Base-by-base conservation (phyloP, 2,797 vertebrate genomes). In the Podargus strigoides region DNA sequence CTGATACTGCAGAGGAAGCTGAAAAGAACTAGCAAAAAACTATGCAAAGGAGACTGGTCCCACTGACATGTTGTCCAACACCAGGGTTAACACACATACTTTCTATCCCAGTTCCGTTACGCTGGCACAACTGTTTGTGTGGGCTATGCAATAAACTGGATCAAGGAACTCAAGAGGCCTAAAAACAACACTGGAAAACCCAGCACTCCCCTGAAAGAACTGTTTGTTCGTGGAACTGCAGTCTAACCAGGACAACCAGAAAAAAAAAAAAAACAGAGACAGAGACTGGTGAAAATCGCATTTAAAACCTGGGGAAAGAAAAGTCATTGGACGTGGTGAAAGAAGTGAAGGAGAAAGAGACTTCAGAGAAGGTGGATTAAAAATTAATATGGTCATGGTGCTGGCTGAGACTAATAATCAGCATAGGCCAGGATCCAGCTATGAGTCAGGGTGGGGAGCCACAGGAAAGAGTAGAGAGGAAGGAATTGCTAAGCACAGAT, bases 241-340 rank as follows among this genome's bases (percentile, higher is more conserved):
- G 63, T n/a, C 72, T 63, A 58, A 87, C 39, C 26, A 67, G 39
- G 47, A 47, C 32, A 77, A 47, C 5, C 52, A 87, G 52, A 80
- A 89, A 64, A 11, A 39, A 85, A 80, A 89, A 64, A 11, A 39
- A 85, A 82, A 49, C 0, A 77, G 26, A 75, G 58, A 52, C 4
- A 55, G 32, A 55, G 58, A 42, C 12, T 28, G 14, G 59, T 56
- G 52, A 50, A 91, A 85, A 64, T 1, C 16, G 5, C 64, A 74
- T 67, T 89, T 83, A 87, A 68, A 91, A 36, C 47, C 42, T 15
- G 15, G 34, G 67, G 78, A 92, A 79, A 49, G 39, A 76, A n/a
- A 55, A 82, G 63, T 66, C 70, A 82, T 36, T 63, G 60, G 44
- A 87, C 8, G 22, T 2, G 12, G 49, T 68, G 30, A 87, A 76